phyloP scores from a whole-genome alignment of 2,797 vertebrate species.

The Columba guinea region DNA sequence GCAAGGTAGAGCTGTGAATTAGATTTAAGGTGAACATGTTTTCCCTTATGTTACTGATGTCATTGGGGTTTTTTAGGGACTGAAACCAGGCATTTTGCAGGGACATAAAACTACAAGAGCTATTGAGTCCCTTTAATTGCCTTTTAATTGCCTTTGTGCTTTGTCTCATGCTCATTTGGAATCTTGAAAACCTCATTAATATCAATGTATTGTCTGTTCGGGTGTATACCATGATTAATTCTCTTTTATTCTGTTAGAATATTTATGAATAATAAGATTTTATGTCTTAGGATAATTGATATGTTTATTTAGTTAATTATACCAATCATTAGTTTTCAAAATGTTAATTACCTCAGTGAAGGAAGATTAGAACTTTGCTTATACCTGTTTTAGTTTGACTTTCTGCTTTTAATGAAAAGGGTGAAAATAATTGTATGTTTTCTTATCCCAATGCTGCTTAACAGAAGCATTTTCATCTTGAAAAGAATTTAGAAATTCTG shows the following conservation, averaged over 20 bases:
- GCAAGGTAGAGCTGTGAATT: not conserved
- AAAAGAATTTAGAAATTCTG: not conserved
- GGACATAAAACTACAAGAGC: not conserved
- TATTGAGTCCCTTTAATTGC: not conserved
- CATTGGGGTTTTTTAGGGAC: no score
- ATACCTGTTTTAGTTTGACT: not conserved
- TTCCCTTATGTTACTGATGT: not conserved
- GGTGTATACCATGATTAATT: not conserved
- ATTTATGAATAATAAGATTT: not conserved
- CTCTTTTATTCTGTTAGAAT: not conserved
- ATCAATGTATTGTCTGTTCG: not conserved
- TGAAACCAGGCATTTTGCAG: not conserved
- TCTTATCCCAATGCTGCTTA: not conserved
- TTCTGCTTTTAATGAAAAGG: not conserved
- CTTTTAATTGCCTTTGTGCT: not conserved
- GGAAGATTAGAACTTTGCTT: not conserved
- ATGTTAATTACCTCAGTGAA: not conserved
- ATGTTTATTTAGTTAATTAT: not conserved
- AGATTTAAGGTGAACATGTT: not conserved
- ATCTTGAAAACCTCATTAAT: not conserved
- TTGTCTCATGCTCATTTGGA: not conserved
- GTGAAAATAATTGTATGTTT: not conserved
- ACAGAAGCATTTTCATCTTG: not conserved
- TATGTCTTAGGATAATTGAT: not conserved
- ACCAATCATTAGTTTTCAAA: not conserved